These are phyloP conservation scores for Megatriorchis doriae DNA, from an alignment of 2,113 vertebrate genomes.

Conservation along the genomic window DNA sequence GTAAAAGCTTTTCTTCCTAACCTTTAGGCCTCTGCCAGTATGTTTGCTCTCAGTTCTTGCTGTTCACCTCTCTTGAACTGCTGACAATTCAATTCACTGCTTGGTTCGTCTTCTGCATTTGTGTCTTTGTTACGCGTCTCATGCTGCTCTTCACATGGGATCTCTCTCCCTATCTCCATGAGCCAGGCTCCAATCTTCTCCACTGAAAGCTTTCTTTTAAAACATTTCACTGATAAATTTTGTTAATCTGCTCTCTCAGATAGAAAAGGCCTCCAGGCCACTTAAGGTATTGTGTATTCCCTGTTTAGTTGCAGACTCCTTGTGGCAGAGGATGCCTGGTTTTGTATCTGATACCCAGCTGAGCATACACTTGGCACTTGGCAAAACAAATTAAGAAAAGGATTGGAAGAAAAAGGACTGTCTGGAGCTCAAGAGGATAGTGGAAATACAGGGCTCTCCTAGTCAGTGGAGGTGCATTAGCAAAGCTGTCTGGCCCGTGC, in stretches of 20 bases:
- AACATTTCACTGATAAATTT: neutral
- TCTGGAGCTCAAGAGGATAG: conserved; percentile 9
- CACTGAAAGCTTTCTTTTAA: neutral
- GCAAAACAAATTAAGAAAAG: conserved; percentile 27
- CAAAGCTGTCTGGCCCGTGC: conserved; percentile 20
- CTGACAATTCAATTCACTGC: neutral
- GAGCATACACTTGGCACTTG: conserved; percentile 1
- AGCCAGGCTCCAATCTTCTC: conserved; percentile 28
- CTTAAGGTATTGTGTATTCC: neutral
- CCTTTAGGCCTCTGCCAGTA: neutral
- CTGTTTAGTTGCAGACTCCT: neutral
- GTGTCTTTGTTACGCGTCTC: neutral
- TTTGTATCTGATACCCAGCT: conserved; percentile 19
- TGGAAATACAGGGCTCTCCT: neutral
- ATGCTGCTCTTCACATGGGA: neutral
- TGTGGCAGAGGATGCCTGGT: conserved; percentile 6
- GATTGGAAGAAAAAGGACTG: neutral
- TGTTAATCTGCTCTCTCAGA: neutral
- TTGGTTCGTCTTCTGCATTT: neutral
- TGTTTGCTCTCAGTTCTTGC: neutral
- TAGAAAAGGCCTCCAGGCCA: neutral
- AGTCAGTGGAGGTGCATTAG: conserved; percentile 44
- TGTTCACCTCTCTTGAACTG: conserved; percentile 1
- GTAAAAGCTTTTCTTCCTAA: neutral
- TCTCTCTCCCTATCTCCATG: conserved; percentile 24